Conservation (phyloP, 2,113 vertebrate genomes). For the Thalassarche chlororhynchos region DNA sequence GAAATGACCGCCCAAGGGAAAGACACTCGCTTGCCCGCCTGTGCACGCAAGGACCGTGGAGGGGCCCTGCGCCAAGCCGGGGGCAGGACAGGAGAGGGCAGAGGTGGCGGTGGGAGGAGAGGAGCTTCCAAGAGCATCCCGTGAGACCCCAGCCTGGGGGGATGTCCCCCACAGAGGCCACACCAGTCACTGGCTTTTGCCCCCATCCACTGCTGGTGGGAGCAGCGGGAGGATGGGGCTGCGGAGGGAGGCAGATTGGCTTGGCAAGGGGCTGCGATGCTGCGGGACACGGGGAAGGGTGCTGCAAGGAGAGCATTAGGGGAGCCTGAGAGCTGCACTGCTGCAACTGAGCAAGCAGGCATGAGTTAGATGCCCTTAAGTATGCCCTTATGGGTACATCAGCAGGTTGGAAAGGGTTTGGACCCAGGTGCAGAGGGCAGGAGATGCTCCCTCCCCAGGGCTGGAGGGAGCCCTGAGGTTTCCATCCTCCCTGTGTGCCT, state of each 20-base stretch:
- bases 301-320: background rate
- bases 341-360: background rate
- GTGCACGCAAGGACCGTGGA: fast-evolving
- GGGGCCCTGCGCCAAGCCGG: background rate
- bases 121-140: background rate
- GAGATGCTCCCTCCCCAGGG: background rate
- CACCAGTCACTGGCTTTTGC: background rate
- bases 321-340: background rate
- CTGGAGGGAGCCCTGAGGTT: background rate
- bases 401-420: background rate
- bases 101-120: background rate
- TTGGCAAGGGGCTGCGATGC: background rate
- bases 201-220: background rate
- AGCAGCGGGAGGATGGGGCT: background rate
- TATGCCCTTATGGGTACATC: background rate
- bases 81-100: background rate
- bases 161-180: background rate
- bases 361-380: too few relatives aligned
- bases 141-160: background rate
- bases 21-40: background rate
- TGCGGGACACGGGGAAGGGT: background rate
- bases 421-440: background rate
- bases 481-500: background rate
- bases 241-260: fast-evolving
- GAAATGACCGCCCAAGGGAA: background rate